These are phyloP conservation scores for Liposcelis brunnea DNA, from an alignment of 2,888 invertebrate genomes.

Conservation along the genomic window DNA sequence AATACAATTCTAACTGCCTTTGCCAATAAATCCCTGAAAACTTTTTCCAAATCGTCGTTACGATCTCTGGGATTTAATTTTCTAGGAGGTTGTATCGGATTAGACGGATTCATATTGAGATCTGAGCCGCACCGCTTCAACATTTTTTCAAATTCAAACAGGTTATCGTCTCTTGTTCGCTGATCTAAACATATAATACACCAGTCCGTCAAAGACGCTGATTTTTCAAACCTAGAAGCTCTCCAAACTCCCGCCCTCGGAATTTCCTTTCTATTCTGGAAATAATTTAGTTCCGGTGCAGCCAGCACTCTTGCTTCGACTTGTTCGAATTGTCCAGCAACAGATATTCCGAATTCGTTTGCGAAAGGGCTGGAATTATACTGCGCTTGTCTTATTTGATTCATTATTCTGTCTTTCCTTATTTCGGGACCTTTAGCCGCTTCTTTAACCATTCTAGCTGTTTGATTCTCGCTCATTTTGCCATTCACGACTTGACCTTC, in stretches of 20 bases:
- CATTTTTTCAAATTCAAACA: constrained; percentile 20
- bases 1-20: constrained; percentile 16
- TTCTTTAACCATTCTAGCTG: constrained; percentile 66
- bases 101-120: background rate
- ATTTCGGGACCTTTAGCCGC: constrained; percentile 45
- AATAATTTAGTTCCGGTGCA: constrained; percentile 57
- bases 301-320: constrained; percentile 61
- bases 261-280: constrained; percentile 21
- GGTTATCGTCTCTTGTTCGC: constrained; percentile 15
- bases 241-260: constrained; percentile 31
- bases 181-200: constrained; percentile 28
- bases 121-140: constrained; percentile 16
- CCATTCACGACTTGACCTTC: constrained; percentile 61
- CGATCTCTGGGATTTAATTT: background rate
- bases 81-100: background rate
- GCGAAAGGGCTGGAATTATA: constrained; percentile 36
- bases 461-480: constrained; percentile 69
- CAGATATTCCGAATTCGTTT: constrained; percentile 63
- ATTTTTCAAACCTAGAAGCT: constrained; percentile 20
- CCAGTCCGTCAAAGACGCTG: constrained; percentile 26
- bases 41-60: constrained; percentile 6
- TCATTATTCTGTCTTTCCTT: too few species aligned
- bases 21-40: constrained; percentile 7
- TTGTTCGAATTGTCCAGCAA: constrained; percentile 53
- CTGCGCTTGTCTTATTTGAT: constrained; percentile 21